Evolutionary conservation across 2,113 vertebrate genomes (phyloP), one percentile per base, ranked within the genome.

Genomic region (Thunnus maccoyii): DNA sequence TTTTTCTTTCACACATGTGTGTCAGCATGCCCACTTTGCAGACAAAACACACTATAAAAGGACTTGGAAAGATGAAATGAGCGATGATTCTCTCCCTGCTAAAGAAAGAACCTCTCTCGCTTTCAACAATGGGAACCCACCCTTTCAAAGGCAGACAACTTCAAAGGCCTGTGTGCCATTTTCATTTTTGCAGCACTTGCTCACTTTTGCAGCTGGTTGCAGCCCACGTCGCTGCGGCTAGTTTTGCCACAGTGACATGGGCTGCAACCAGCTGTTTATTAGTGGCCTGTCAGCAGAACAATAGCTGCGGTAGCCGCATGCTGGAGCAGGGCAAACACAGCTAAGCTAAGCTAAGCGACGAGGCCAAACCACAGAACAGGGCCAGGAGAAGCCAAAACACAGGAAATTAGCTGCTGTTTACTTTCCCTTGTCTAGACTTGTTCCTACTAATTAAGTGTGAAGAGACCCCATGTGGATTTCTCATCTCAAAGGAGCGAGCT

Each of bases 331-430:
- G 52, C 70, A 30, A 52, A 46, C 57, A 22, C 16, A 12, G 12
- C 61, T 32, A 25, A 57, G 58, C 65, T 68, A 48, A 41, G 36
- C 36, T 41, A 41, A 47, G 58, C 1, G 2, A 9, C 51, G 15
- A 46, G 14, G 17, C 68, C n/a, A 62, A 41, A 74, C 76, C 65
- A 54, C 78, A 25, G 57, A 76, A 61, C 81, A 55, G 64, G 70
- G 22, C 73, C 2, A 4, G 3, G 16, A 72, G 60, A 47, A 78
- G 81, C 51, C 82, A 89, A 87, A 94, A 91, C 86, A 87, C 75
- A 91, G 90, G 89, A 93, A 92, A 89, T 89, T 62, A 87, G 85
- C 76, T 2, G 41, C 63, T 75, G 83, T 89, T 89, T 89, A 65
- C 79, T 83, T 83, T 90, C 27, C 2, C 55, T 69, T 4, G 88